phyloP scores from a whole-genome alignment of 2,888 invertebrate species.

The Caenorhabditis sulstoni region DNA sequence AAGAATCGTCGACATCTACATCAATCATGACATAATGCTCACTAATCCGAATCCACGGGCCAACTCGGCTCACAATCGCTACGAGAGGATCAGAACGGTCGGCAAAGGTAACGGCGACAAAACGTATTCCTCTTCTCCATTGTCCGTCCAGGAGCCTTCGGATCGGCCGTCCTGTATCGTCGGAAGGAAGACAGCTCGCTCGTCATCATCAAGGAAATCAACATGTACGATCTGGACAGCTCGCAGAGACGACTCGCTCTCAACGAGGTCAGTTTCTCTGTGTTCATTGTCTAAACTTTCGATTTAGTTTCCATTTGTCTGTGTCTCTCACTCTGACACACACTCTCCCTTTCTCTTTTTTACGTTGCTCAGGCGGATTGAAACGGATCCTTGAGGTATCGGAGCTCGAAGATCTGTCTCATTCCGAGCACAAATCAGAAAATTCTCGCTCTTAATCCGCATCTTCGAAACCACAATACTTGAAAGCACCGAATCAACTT shows the following conservation, averaged over 20 bases:
- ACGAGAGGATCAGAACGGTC: slow-evolving; percentile 85
- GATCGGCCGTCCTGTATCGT: slow-evolving; percentile 86
- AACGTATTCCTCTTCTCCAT: too few relatives aligned
- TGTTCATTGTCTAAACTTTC: too few relatives aligned
- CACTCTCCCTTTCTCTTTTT: too few relatives aligned
- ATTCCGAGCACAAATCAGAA: background rate
- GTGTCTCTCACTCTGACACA: too few relatives aligned
- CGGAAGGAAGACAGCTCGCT: slow-evolving; percentile 85
- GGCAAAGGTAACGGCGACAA: slow-evolving; percentile 84
- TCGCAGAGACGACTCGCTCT: slow-evolving; percentile 84
- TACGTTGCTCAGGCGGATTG: too few relatives aligned
- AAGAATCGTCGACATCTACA: slow-evolving; percentile 72
- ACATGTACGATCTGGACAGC: slow-evolving; percentile 86
- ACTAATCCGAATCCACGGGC: slow-evolving; percentile 52
- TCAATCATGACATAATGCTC: slow-evolving; percentile 61
- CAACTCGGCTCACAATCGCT: slow-evolving; percentile 80
- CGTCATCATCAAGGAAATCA: slow-evolving; percentile 88
- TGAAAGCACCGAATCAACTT: background rate
- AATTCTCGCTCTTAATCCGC: background rate
- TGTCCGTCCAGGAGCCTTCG: slow-evolving; percentile 85
- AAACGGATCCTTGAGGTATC: too few relatives aligned
- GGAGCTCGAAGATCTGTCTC: background rate
- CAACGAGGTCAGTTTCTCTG: slow-evolving; percentile 75
- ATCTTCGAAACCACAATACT: background rate
- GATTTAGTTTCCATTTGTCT: too few relatives aligned